A percentile compares a stretch with the other conserved stretches of the same genome.
Conservation (phyloP, 1,140 invertebrate species). For the Maniola jurtina region DNA sequence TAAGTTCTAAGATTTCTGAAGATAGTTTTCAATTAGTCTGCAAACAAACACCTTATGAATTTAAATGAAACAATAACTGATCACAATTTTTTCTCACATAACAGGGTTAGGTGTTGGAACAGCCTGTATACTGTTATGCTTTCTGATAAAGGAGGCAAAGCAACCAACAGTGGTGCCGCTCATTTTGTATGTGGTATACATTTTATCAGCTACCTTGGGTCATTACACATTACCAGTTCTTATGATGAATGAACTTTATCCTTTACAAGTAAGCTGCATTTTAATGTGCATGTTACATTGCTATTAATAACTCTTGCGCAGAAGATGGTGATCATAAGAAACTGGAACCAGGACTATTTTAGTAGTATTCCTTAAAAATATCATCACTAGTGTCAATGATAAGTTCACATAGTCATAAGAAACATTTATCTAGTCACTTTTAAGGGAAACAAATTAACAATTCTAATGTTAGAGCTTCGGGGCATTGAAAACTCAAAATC, state of each 20-base stretch:
- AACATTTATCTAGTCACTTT: too few species aligned
- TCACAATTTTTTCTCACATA: background rate
- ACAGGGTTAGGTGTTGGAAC: slow-evolving; percentile 7
- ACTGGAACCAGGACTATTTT: too few species aligned
- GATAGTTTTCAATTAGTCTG: too few species aligned
- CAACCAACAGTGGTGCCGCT: background rate
- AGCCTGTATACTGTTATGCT: background rate
- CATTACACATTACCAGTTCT: slow-evolving; percentile 46
- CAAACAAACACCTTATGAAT: background rate
- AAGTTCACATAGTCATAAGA: too few species aligned
- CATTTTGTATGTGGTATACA: background rate
- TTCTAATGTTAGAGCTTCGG: too few species aligned
- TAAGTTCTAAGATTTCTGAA: background rate
- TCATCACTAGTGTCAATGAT: too few species aligned
- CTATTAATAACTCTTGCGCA: too few species aligned
- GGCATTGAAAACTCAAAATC: too few species aligned
- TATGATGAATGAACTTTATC: slow-evolving; percentile 55
- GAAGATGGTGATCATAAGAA: too few species aligned
- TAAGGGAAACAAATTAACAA: too few species aligned
- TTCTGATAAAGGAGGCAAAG: slow-evolving; percentile 1
- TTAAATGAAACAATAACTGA: background rate
- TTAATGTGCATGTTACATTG: too few species aligned
- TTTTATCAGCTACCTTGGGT: slow-evolving; percentile 4
- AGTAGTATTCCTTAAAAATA: too few species aligned
- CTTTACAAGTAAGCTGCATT: slow-evolving; percentile 49